These are phyloP conservation scores for Psix sp. DNA, from an alignment of 1,140 invertebrate genomes.

Conservation along the genomic window DNA sequence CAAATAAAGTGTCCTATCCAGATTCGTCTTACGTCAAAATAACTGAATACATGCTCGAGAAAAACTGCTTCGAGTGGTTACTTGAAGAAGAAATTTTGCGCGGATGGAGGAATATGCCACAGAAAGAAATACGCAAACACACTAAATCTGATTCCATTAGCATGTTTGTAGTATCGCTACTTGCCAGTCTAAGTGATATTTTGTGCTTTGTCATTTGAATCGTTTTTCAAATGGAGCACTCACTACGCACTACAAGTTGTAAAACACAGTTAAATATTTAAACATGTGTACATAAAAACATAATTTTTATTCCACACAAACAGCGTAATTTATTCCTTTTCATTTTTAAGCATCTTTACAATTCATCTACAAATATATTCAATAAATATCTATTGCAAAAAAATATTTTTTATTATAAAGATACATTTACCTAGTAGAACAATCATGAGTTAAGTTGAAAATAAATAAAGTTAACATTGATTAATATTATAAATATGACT, in stretches of 20 bases:
- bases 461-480: neutral
- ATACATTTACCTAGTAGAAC: no score
- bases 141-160: constrained; percentile 72
- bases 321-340: constrained; percentile 5
- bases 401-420: no score
- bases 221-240: constrained; percentile 62
- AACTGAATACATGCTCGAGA: constrained; percentile 61
- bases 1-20: constrained; percentile 64
- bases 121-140: constrained; percentile 64
- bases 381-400: no score
- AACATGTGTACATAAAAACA: constrained; percentile 13
- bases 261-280: constrained; percentile 42
- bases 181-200: constrained; percentile 73
- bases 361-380: neutral
- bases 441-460: neutral
- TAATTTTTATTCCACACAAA: neutral
- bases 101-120: constrained; percentile 48
- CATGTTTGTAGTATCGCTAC: constrained; percentile 69
- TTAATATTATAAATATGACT: no score
- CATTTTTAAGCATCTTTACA: neutral
- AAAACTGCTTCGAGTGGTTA: constrained; percentile 54
- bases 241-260: constrained; percentile 10
- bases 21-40: constrained; percentile 63
- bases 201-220: constrained; percentile 70
- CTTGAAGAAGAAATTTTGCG: constrained; percentile 55